Base-by-base conservation (phyloP, 2,888 invertebrate genomes). In the Cephus pulcher region DNA sequence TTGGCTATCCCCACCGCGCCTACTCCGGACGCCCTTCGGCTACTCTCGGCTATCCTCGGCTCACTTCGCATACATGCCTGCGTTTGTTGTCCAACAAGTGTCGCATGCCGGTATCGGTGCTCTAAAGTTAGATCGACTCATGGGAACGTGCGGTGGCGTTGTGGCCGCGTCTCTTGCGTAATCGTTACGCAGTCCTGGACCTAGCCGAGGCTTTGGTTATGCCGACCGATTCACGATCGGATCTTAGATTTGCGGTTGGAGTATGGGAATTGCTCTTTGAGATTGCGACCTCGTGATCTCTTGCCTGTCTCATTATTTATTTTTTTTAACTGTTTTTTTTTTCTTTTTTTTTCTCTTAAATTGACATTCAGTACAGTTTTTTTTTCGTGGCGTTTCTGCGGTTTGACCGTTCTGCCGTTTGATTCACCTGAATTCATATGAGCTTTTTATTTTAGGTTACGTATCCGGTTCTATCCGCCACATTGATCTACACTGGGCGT, bases 21-120 rank as follows among this genome's bases (percentile, higher is more conserved):
- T 76, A 74, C 79, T 75, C 76, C 76, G 68, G 73, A 76, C 32
- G 34, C 68, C 56, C 68, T 76, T 80, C 77, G n/a, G 12, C 23
- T 15, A 33, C 32, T 32, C 71, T 71, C 71, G 71, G 71, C 30
- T 6, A 32, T 34, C 79, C 81, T 79, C 69, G 76, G 73, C 34
- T 70, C 76, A 23, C 35, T 34, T 75, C 35, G 34, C 80, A 76
- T 82, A 80, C 80, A 80, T 78, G 80, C 80, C 80, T 81, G 81
- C 80, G 84, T 84, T 87, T 80, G 84, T 85, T 87, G 84, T 84
- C 85, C 87, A 87, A 86, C 87, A 87, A 86, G 86, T 86, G 86
- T 84, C 84, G 85, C 75, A 78, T 78, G 77, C 69, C 71, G 78
- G 23, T 35, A 34, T 74, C 74, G 74, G 75, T 80, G 77, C 84